Evolutionary conservation across 2,113 vertebrate genomes (phyloP), one percentile per base, ranked within the genome.

Genomic region (Notothenia rossii): DNA sequence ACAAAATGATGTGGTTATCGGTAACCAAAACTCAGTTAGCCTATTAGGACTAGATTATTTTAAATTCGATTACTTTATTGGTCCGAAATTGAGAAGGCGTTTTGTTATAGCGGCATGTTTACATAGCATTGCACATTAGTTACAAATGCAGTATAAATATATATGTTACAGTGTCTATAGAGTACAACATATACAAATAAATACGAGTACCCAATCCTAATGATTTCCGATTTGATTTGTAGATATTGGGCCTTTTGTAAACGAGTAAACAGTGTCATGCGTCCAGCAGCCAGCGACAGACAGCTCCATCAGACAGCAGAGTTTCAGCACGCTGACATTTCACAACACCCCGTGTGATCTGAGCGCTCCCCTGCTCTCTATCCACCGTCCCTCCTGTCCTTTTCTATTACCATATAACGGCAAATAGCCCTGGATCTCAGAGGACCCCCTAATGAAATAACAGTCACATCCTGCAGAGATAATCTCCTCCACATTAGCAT

Each of bases 291-390:
- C 64, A 53, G 33, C 1, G 0, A 45, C 36, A n/a, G 64, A 40
- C 66, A 55, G 73, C 54, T 77, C 59, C 22, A 36, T 84, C 64
- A 67, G 64, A 59, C 63, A 63, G 63, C 56, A 78, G 29, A 29
- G 29, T 49, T n/a, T 61, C 48, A 45, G 14, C 17, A 18, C 4
- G 5, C 36, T 66, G 58, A 85, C 68, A 73, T 77, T 82, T 85
- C 65, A 60, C 81, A 64, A 74, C 68, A 60, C n/a, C 22, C 49
- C 13, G 56, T 8, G 46, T 45, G 60, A 67, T 45, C 69, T 7
- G 48, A 79, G 43, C 5, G 9, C 65, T 9, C 13, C 18, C 6
- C 29, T 2, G 14, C 46, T 70, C 49, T 72, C 72, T 40, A 45
- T 12, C 54, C 71, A 36, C 59, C 14, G 0, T 65, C 72, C 61